phyloP scores from a whole-genome alignment of 2,797 vertebrate genomes.

The Carapus acus region DNA sequence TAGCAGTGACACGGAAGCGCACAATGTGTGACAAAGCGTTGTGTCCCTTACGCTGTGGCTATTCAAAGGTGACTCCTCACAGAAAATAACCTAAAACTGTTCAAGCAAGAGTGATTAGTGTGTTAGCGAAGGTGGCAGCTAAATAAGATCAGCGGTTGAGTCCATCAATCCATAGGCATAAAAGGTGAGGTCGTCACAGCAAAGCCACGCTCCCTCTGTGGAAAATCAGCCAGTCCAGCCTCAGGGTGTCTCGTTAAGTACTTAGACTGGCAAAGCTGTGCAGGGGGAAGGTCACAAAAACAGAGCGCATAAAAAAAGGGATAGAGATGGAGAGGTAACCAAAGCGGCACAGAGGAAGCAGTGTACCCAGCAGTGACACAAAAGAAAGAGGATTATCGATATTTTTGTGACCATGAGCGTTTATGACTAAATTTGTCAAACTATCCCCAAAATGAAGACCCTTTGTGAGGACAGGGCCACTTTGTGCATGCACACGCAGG shows the following conservation, averaged over 20 bases:
- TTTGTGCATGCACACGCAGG: no score
- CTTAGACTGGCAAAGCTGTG: conserved; percentile 48
- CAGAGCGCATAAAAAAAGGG: conserved; percentile 15
- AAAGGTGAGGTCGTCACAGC: conserved; percentile 37
- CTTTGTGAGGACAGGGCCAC: no score
- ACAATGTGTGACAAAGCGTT: background rate
- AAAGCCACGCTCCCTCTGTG: conserved; percentile 40
- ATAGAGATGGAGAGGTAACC: background rate
- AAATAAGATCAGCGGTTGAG: conserved; percentile 36
- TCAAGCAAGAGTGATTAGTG: conserved; percentile 20
- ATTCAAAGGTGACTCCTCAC: conserved; percentile 14
- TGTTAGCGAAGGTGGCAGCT: conserved; percentile 10
- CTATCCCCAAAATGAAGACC: no score
- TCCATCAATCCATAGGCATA: conserved; percentile 32
- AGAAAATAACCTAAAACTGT: conserved; percentile 2
- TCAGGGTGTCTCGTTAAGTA: conserved; percentile 51
- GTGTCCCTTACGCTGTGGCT: conserved; percentile 9
- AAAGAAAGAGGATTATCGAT: conserved; percentile 23
- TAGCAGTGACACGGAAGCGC: background rate
- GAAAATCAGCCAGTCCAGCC: conserved; percentile 57
- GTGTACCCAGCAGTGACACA: conserved; percentile 28
- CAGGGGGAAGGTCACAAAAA: conserved; percentile 45
- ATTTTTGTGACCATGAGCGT: no score
- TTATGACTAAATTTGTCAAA: no score
- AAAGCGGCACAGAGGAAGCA: background rate